These are phyloP conservation scores for Periplaneta americana DNA, from an alignment of 1,140 invertebrate genomes.

Conservation along the genomic window DNA sequence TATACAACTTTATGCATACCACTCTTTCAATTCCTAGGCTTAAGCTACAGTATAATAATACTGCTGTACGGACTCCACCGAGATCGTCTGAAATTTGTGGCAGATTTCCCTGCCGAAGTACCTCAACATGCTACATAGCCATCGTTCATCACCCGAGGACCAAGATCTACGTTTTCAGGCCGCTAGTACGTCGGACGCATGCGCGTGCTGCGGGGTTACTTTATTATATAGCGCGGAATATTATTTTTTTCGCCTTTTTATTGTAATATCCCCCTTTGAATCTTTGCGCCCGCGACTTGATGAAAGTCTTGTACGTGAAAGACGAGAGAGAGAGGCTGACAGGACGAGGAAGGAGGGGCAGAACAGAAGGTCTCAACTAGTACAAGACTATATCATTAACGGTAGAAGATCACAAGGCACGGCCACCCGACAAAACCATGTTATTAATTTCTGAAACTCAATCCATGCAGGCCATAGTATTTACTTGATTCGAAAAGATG, in stretches of 20 bases:
- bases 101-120: no score
- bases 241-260: not conserved
- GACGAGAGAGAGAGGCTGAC: not conserved
- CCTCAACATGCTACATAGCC: no score
- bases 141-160: no score
- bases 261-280: not conserved
- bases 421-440: slow-evolving; percentile 9
- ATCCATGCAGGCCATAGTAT: slow-evolving; percentile 14
- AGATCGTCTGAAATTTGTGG: no score
- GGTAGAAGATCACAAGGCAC: slow-evolving; percentile 9
- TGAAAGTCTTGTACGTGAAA: slow-evolving; percentile 10
- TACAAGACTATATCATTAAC: slow-evolving; percentile 9
- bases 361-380: not conserved
- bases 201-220: not conserved
- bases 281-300: not conserved
- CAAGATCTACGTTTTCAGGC: not conserved
- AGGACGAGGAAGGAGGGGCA: not conserved
- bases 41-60: no score
- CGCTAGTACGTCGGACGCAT: not conserved
- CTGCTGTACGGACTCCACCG: no score
- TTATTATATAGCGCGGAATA: not conserved
- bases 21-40: no score
- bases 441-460: slow-evolving; percentile 16
- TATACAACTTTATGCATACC: no score
- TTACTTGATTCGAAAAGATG: slow-evolving; percentile 1